Evolutionary conservation across 2,113 vertebrate genomes (phyloP).

Genomic region (Edolisoma coerulescens): DNA sequence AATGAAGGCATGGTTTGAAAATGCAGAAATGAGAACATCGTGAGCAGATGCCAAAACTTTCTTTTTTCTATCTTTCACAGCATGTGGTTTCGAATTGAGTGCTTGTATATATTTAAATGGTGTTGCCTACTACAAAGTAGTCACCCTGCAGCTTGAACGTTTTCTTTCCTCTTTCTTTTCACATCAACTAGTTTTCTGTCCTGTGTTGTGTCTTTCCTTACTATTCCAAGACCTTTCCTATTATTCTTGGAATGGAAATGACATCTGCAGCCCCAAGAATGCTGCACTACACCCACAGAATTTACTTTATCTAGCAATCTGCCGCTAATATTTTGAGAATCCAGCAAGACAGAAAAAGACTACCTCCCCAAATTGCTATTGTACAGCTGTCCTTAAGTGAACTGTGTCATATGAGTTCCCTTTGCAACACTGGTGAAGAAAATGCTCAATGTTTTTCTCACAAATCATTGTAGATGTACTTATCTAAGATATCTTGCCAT

Average conservation of each 20-base stretch:
- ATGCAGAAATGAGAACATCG: neutral
- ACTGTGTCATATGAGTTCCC: neutral
- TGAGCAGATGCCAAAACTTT: neutral
- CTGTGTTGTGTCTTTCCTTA: neutral
- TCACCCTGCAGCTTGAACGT: neutral
- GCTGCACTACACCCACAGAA: neutral
- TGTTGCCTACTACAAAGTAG: neutral
- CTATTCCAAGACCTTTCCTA: neutral
- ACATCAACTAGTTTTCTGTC: neutral
- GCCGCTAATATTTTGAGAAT: neutral
- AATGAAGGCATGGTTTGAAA: neutral
- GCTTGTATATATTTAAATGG: neutral
- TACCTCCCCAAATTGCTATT: neutral
- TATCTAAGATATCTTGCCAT: neutral
- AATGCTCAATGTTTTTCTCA: neutral
- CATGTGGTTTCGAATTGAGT: neutral
- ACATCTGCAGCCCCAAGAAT: neutral
- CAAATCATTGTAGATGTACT: neutral
- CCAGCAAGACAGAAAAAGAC: neutral
- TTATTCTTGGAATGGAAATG: slow-evolving; percentile 17
- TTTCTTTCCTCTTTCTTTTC: neutral
- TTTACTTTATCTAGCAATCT: neutral
- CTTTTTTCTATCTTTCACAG: neutral
- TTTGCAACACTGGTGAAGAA: neutral
- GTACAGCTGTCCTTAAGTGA: slow-evolving; percentile 16